Evolutionary conservation across 2,797 vertebrate species (phyloP).

Genomic region (Brachyalestes nurse): DNA sequence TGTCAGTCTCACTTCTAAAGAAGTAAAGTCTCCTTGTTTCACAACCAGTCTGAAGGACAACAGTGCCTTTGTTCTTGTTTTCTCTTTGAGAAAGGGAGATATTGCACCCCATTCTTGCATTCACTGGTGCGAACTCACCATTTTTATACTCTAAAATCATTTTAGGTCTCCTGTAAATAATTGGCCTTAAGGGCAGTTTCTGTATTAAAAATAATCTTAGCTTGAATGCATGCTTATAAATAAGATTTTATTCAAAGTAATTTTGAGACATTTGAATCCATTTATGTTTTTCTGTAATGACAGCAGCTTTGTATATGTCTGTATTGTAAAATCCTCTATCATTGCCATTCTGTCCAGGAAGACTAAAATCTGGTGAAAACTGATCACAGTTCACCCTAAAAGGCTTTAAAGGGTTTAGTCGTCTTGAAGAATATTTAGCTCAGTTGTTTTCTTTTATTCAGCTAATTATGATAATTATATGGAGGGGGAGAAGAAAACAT

Average conservation of each 20-base stretch:
- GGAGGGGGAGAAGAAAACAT: background rate
- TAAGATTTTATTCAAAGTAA: too few relatives aligned
- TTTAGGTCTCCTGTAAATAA: background rate
- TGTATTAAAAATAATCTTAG: background rate
- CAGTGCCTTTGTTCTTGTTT: background rate
- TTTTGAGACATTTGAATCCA: too few relatives aligned
- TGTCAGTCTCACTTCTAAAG: constrained; percentile 2
- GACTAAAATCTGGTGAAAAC: background rate
- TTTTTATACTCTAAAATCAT: background rate
- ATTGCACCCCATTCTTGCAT: background rate
- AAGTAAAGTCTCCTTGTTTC: constrained; percentile 1
- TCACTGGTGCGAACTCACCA: too few relatives aligned
- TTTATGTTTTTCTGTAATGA: too few relatives aligned
- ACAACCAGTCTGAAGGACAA: constrained; percentile 3
- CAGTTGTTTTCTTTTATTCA: background rate
- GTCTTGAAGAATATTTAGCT: background rate
- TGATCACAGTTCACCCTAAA: background rate
- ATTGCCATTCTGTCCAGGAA: background rate
- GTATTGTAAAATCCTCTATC: too few relatives aligned
- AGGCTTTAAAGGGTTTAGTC: background rate
- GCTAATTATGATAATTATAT: background rate
- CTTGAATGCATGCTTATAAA: too few relatives aligned
- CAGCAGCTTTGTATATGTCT: too few relatives aligned
- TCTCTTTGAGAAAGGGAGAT: background rate
- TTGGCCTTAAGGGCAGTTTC: background rate